A percentile compares a stretch with the other conserved stretches of the same genome.
Evolutionary conservation across 2,797 vertebrate genomes (phyloP).

Genomic region (Vireo griseus): DNA sequence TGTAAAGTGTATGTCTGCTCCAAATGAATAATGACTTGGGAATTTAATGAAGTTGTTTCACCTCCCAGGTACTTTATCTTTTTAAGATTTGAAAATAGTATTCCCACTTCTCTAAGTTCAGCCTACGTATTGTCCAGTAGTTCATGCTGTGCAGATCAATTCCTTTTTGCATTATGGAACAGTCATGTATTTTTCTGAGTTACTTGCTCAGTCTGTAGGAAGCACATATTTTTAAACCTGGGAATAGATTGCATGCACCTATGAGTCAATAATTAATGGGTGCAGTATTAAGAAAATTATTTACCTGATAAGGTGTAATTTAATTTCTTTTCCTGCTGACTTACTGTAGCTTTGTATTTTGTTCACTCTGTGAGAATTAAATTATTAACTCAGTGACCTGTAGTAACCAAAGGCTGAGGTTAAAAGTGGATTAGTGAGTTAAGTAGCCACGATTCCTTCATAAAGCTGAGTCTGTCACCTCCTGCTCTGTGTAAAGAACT

Average conservation of each 20-base stretch:
- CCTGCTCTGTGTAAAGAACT: not conserved
- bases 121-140: not conserved
- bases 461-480: not conserved
- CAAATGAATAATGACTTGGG: not conserved
- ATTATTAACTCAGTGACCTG: slow-evolving; percentile 14
- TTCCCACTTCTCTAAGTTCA: not conserved
- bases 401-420: slow-evolving; percentile 16
- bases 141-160: not conserved
- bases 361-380: not conserved
- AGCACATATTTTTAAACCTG: not conserved
- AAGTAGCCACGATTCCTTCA: not conserved
- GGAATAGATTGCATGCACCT: not conserved
- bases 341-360: slow-evolving; percentile 18
- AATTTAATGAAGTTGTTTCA: not conserved
- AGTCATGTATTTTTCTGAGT: not conserved
- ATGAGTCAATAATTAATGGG: not conserved
- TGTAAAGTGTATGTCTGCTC: not conserved
- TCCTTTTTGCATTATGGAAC: not conserved
- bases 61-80: not conserved
- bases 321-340: slow-evolving; percentile 7
- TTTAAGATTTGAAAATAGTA: not conserved
- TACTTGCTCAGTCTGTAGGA: not conserved
- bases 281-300: not conserved
- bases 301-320: slow-evolving; percentile 6
- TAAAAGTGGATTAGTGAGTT: slow-evolving; percentile 48